Base-by-base conservation (phyloP, 1,140 invertebrate species). In the Vanessa tameamea region DNA sequence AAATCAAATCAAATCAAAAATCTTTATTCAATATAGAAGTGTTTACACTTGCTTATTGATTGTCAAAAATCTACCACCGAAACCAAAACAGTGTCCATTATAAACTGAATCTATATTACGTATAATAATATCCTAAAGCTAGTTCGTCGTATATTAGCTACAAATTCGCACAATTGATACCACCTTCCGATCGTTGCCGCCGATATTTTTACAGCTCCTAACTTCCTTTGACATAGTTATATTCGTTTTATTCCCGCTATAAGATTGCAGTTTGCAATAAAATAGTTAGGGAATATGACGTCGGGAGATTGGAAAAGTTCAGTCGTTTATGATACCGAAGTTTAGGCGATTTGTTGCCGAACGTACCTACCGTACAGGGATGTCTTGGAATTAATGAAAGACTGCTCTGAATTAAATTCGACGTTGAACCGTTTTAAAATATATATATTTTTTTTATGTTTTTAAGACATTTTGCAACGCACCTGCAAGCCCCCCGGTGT, bases 281-380 rank as follows among this genome's bases (percentile, higher is more conserved):
- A 75, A 75, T 75, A 75, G 73, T 75, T 75, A 75, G 69, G 47
- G 63, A 74, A 74, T 75, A 75, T 75, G 73, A 76, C 64, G 64
- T 64, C 73, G 69, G 43, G 74, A 76, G 74, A 76, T 76, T 76
- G 74, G 74, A 76, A 76, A 76, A 76, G 50, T 76, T 76, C 64
- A 71, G n/a, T 76, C 74, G 74, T 76, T 76, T 72, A 76, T 76
- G 74, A 72, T 51, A 72, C 55, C 47, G 37, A 72, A 75, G 55
- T 72, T 76, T 76, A 57, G 48, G 55, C 69, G 69, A 76, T 76
- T 76, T 76, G 74, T 76, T 64, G 69, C 57, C 69, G 64, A 75
- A 61, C 64, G 51, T 72, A 76, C 64, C 74, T 69, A 6, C 26
- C 26, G 26, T 31, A 64, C 15, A 7, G n/a, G n/a, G 57, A 37